Percentiles rank a stretch among this genome's conserved stretches.
Conservation (phyloP, 2,113 vertebrate genomes). For the Rhagologus leucostigma region DNA sequence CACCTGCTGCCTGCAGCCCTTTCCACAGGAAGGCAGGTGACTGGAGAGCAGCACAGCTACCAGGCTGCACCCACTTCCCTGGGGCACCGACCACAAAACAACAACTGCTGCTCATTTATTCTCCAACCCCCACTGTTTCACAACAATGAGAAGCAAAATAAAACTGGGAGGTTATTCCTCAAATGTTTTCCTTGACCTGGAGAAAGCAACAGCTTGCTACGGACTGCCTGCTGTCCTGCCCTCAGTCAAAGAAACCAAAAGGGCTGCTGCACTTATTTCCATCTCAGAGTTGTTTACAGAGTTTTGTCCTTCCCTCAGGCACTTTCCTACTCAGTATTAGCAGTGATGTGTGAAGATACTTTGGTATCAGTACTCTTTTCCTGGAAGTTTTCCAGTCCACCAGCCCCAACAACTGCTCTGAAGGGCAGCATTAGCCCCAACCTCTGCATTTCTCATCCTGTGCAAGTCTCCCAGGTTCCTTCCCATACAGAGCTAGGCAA, state of each 20-base stretch:
- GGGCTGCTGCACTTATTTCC: not conserved
- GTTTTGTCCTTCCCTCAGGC: conserved; percentile 51
- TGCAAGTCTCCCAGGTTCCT: not conserved
- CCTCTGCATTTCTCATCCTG: not conserved
- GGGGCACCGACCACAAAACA: not conserved
- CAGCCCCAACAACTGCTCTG: not conserved
- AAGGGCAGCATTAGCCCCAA: not conserved
- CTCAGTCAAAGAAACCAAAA: not conserved
- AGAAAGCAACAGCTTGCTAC: not conserved
- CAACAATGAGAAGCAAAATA: conserved; percentile 17
- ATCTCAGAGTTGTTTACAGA: conserved; percentile 37
- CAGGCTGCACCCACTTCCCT: not conserved
- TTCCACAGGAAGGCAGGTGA: not conserved
- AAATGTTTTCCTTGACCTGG: not conserved
- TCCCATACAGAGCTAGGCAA: not conserved
- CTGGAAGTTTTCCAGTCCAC: conserved; percentile 1
- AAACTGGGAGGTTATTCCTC: not conserved
- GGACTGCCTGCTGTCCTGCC: not conserved
- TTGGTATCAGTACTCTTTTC: conserved; percentile 19
- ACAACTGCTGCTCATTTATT: not conserved
- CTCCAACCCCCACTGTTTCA: not conserved
- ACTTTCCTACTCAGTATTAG: conserved; percentile 16
- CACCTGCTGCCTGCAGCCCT: not conserved
- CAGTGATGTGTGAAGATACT: conserved; percentile 39
- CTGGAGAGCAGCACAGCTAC: accelerated